Evolutionary conservation across 2,113 vertebrate species (phyloP).

Genomic region (Bostrychus sinensis): DNA sequence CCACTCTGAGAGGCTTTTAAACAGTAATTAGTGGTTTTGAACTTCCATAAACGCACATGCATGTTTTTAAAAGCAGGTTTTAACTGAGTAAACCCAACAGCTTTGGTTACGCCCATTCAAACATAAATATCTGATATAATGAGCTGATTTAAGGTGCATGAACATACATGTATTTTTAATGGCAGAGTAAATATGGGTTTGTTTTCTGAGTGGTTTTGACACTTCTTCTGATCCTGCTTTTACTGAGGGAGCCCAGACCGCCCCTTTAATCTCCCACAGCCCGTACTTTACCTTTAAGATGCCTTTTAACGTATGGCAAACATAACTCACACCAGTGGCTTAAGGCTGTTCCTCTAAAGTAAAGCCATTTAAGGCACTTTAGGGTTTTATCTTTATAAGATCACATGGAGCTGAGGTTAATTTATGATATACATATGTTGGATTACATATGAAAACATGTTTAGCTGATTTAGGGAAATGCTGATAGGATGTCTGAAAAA

Average conservation of each 20-base stretch:
- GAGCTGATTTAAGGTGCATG: slow-evolving; percentile 39
- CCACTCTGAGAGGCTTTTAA: slow-evolving; percentile 25
- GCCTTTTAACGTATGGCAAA: slow-evolving; percentile 38
- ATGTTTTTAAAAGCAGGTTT: slow-evolving; percentile 42
- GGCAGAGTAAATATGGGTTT: slow-evolving; percentile 46
- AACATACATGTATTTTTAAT: slow-evolving; percentile 53
- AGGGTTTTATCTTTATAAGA: background rate
- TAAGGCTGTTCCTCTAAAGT: slow-evolving; percentile 23
- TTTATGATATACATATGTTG: slow-evolving; percentile 9
- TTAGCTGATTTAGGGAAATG: background rate
- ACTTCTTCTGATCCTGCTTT: slow-evolving; percentile 53
- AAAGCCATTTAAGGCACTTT: slow-evolving; percentile 32
- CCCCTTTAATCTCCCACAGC: slow-evolving; percentile 53
- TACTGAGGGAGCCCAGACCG: slow-evolving; percentile 65
- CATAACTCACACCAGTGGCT: slow-evolving; percentile 40
- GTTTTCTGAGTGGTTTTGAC: slow-evolving; percentile 44
- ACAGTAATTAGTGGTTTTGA: slow-evolving; percentile 47
- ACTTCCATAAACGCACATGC: slow-evolving; percentile 40
- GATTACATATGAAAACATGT: background rate
- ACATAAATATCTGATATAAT: slow-evolving; percentile 47
- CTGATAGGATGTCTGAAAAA: background rate
- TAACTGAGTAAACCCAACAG: slow-evolving; percentile 32
- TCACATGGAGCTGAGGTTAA: slow-evolving; percentile 22
- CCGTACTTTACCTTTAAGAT: slow-evolving; percentile 42
- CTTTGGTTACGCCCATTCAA: slow-evolving; percentile 29